Evolutionary conservation across 2,797 vertebrate genomes (phyloP), one percentile per base, ranked within the genome.

Genomic region (Mormyrus proboscirostris): DNA sequence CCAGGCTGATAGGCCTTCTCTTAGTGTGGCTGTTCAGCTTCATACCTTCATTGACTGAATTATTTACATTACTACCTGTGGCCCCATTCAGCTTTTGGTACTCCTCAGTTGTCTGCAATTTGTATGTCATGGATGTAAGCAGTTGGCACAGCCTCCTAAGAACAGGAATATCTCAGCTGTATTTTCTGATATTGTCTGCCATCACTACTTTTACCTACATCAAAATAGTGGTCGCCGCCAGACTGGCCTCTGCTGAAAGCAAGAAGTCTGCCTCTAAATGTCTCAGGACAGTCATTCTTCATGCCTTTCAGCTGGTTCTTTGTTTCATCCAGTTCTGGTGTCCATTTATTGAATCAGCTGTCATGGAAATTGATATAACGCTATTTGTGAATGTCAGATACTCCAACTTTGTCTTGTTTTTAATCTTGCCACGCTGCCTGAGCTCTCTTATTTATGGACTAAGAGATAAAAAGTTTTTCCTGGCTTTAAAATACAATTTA

Each of bases 181-280:
- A 92, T 41, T 91, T 92, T 9, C 3, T 90, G 5, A 16, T 89
- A 0, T 87, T 91, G 82, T 44, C 89, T 1, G 47, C 73, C 7
- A 51, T 87, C n/a, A 86, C 91, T 25, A 33, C 82, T 2, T 91
- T 90, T 7, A 92, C 88, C 1, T 92, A 93, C 10, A 84, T 92
- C 33, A 92, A 91, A 65, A 92, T 93, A 41, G 87, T 86, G 69
- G 22, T 29, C 0, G 90, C 76, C 9, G 93, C 92, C 65, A 89
- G 84, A 53, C 12, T 25, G 6, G 90, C 89, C 12, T 86, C 89
- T 5, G 59, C 87, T 55, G 33, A 85, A 1, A 87, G 65, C 2
- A 90, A 89, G 29, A 92, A 89, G 84, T 90, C 90, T 1, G 44
- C 51, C 8, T 73, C 51, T 10, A 90, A 88, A 83, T 88, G 90